These are phyloP conservation scores for Stegastes partitus DNA, from an alignment of 2,113 vertebrate genomes.

Conservation along the genomic window DNA sequence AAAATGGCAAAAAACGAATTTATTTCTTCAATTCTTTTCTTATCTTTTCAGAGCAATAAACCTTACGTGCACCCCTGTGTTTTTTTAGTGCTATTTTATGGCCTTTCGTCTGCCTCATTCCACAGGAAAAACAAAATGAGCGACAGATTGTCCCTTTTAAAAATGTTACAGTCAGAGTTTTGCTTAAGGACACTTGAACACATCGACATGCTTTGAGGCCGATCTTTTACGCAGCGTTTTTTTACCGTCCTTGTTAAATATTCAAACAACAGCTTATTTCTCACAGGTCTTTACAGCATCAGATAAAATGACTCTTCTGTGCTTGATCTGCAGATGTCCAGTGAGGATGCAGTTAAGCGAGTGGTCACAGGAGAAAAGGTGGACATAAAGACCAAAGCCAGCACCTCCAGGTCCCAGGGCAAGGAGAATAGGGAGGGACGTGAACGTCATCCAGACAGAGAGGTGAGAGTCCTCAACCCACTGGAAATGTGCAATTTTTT, in stretches of 20 bases:
- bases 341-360: constrained; percentile 93
- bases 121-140: no score
- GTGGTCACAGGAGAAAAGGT: constrained; percentile 90
- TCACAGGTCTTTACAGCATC: background rate
- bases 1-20: background rate
- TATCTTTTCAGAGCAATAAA: background rate
- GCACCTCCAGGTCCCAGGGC: constrained; percentile 85
- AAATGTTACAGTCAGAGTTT: no score
- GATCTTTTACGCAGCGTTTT: background rate
- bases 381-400: constrained; percentile 84
- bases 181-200: no score
- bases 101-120: background rate
- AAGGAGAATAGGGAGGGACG: constrained; percentile 84
- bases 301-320: background rate
- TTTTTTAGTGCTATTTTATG: background rate
- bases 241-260: background rate
- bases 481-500: background rate
- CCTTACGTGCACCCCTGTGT: background rate
- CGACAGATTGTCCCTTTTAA: no score
- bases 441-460: constrained; percentile 77
- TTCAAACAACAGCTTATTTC: background rate
- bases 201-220: no score
- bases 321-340: constrained; percentile 86
- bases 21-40: background rate
- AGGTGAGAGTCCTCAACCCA: constrained; percentile 73